Evolutionary conservation across 1,140 invertebrate species (phyloP), one percentile per base, ranked within the genome.

Genomic region (Leptoteleia sp.): DNA sequence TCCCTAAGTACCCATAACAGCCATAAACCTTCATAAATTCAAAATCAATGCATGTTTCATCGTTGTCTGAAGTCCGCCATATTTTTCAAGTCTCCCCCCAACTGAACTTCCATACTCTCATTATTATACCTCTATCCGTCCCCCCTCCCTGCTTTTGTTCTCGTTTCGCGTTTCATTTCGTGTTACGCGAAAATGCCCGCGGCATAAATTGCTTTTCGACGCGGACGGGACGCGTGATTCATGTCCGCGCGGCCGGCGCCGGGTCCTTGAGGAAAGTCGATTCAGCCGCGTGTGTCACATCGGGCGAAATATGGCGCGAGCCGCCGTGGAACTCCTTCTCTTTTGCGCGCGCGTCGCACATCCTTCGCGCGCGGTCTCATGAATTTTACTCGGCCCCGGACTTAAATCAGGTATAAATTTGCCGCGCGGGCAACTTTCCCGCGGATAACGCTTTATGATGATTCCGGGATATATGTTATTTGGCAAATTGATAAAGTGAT

Each of bases 101-200:
- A 29, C 15, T 17, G 31, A 55, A 57, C 50, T 76, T 68, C 22
- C 27, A n/a, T 12, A 15, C 50, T 65, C 61, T 77, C 65, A 77
- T 77, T 77, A 77, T 77, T 77, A 77, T 77, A 71, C 75, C 54
- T 65, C 43, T 77, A 77, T 77, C 75, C 71, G 71, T 77, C 76
- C 70, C 68, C 73, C 64, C 70, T 68, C 70, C n/a, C n/a, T n/a
- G n/a, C n/a, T n/a, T n/a, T n/a, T n/a, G n/a, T n/a, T n/a, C n/a
- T n/a, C n/a, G n/a, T 43, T 52, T 31, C 9, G 12, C 13, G n/a
- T 25, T 19, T 25, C 19, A 50, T 27, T 29, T 19, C 19, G 40
- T 67, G 27, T 33, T 47, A 33, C 50, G 42, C 38, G 65, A 47
- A 70, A 70, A 70, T 70, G 54, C 54, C 55, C 35, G 42, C 54